A percentile compares a stretch with the other conserved stretches of the same genome.
Evolutionary conservation across 2,888 invertebrate species (phyloP).

Genomic region (Ganaspis brasiliensis): DNA sequence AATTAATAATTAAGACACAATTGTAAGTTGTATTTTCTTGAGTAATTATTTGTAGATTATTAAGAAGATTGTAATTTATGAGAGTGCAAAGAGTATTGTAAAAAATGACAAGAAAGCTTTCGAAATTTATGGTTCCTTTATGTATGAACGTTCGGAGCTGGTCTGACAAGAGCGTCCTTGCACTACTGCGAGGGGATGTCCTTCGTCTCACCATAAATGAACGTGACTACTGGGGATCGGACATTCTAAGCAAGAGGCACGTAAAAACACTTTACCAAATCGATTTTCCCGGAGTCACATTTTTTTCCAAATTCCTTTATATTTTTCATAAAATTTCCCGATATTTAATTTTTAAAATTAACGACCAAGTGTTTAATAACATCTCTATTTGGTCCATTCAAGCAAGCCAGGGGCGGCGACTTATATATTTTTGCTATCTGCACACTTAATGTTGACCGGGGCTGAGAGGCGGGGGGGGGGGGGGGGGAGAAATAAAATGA

Average conservation of each 20-base stretch:
- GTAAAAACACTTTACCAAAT: slow-evolving; percentile 12
- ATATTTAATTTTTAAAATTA: neutral
- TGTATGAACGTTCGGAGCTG: slow-evolving; percentile 14
- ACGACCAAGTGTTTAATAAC: no score
- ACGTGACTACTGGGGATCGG: slow-evolving; percentile 15
- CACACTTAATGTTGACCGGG: no score
- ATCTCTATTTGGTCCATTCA: no score
- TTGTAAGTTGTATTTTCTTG: no score
- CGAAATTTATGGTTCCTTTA: slow-evolving; percentile 22
- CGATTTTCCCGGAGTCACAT: neutral
- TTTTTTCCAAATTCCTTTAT: neutral
- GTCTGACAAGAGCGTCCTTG: slow-evolving; percentile 37
- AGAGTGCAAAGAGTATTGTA: slow-evolving; percentile 11
- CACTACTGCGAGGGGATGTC: slow-evolving; percentile 12
- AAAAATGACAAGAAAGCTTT: slow-evolving; percentile 5
- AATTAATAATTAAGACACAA: no score
- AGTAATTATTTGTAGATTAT: neutral
- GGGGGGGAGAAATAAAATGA: no score
- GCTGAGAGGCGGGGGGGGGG: no score
- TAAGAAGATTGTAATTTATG: neutral
- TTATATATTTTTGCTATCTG: neutral
- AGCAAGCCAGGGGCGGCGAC: no score
- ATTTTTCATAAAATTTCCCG: neutral
- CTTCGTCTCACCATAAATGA: slow-evolving; percentile 18
- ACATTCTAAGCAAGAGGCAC: slow-evolving; percentile 12